Evolutionary conservation across 2,113 vertebrate species (phyloP), one percentile per base, ranked within the genome.

Genomic region (Porphyrio hochstetteri): DNA sequence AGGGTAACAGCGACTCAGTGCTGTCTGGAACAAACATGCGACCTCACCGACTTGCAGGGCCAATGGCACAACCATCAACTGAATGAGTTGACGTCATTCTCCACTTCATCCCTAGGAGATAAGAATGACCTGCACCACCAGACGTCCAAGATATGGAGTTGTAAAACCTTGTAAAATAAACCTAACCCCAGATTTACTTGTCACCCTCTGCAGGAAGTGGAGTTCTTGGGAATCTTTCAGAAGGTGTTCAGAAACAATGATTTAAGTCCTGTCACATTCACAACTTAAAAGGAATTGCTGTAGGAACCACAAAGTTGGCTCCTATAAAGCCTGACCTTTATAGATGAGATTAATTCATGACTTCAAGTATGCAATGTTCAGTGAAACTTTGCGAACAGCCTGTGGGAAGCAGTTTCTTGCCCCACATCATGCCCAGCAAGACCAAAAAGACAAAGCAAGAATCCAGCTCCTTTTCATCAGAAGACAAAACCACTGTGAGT

Each of bases 351-450:
- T 75, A 48, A 83, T 78, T 90, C 16, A 23, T 52, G 79, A 93
- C 84, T 69, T 1, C 33, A 96, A 76, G 80, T 19, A 48, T 16
- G 20, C 76, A 86, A 48, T 16, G 44, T 27, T 67, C 82, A 82
- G 50, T 33, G 77, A 92, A 97, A 91, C 86, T 95, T 50, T 88
- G 77, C 81, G 77, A 84, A 95, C 71, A 61, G 85, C 61, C 78
- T 5, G 18, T 35, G 74, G 74, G 90, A 59, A 97, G 85, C 69
- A 96, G 38, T 55, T 95, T 76, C 72, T 67, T 16, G 5, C 25
- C 68, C 85, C 92, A 94, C 48, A 95, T 93, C 75, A 81, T 48
- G 60, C 74, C 74, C 92, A 94, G 69, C 70, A 95, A 84, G 85
- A 94, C 78, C 57, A 60, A 78, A 89, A 88, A 88, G 78, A 63